Evolutionary conservation across 2,888 invertebrate species (phyloP).

Genomic region (Catocala fraxini): DNA sequence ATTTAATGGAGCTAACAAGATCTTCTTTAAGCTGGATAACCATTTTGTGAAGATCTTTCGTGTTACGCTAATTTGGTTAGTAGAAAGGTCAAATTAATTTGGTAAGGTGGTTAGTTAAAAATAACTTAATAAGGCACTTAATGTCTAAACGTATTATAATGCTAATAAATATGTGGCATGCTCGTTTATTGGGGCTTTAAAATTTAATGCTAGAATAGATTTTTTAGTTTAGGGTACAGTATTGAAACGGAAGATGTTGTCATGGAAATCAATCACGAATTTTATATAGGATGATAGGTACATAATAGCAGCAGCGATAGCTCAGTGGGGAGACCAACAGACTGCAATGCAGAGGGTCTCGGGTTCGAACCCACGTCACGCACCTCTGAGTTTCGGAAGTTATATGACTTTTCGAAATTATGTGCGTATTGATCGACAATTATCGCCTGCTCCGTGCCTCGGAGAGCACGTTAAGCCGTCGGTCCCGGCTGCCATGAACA

Average conservation of each 20-base stretch:
- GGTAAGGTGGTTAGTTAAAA: constrained; percentile 59
- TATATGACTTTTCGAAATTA: too few relatives aligned
- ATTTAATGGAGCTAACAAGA: constrained; percentile 37
- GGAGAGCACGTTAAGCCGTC: too few relatives aligned
- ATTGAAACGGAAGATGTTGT: neutral
- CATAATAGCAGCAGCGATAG: too few relatives aligned
- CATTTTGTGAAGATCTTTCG: constrained; percentile 44
- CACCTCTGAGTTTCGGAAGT: too few relatives aligned
- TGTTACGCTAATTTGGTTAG: neutral
- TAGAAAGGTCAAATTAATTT: constrained; percentile 42
- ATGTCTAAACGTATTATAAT: constrained; percentile 77
- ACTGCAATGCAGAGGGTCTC: too few relatives aligned
- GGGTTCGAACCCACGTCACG: too few relatives aligned
- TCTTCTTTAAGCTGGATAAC: constrained; percentile 48
- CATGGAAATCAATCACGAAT: too few relatives aligned
- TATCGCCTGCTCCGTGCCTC: too few relatives aligned
- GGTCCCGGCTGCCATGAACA: too few relatives aligned
- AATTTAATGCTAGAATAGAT: constrained; percentile 70
- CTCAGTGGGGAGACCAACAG: too few relatives aligned
- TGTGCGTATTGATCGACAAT: too few relatives aligned
- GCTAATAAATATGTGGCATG: constrained; percentile 75
- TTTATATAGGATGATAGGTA: too few relatives aligned
- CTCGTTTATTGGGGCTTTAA: constrained; percentile 74
- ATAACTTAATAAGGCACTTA: constrained; percentile 65
- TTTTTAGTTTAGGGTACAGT: constrained; percentile 52